Conservation (phyloP, 2,113 vertebrate genomes). For the Heterocephalus glaber region DNA sequence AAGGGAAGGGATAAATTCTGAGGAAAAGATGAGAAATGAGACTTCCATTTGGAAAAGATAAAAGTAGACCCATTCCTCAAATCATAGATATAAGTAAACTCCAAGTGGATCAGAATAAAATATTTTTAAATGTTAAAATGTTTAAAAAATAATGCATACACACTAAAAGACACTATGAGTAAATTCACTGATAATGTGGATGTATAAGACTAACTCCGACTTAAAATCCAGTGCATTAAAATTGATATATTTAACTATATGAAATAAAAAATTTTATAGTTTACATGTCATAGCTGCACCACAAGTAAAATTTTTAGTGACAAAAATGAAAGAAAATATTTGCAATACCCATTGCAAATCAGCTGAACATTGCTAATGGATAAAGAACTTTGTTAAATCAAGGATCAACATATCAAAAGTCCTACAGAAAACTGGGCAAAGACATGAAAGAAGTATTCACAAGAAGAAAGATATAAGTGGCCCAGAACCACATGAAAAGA, state of each 20-base stretch:
- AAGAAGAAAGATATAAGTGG: not conserved
- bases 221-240: not conserved
- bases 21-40: not conserved
- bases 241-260: not conserved
- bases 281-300: not conserved
- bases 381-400: not conserved
- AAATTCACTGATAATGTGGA: not conserved
- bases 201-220: not conserved
- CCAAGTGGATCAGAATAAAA: not conserved
- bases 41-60: not conserved
- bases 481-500: not conserved
- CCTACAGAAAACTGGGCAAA: not conserved
- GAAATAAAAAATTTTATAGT: not conserved
- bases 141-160: not conserved
- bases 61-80: not conserved
- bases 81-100: not conserved
- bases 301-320: not conserved
- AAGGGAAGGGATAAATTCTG: not conserved
- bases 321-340: not conserved
- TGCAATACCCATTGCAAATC: not conserved
- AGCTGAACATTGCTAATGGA: not conserved
- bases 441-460: not conserved
- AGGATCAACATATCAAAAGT: not conserved
- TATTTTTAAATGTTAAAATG: not conserved
- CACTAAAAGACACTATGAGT: not conserved